These are phyloP conservation scores for Physeter macrocephalus DNA, from an alignment of 2,113 vertebrate genomes.

Conservation along the genomic window DNA sequence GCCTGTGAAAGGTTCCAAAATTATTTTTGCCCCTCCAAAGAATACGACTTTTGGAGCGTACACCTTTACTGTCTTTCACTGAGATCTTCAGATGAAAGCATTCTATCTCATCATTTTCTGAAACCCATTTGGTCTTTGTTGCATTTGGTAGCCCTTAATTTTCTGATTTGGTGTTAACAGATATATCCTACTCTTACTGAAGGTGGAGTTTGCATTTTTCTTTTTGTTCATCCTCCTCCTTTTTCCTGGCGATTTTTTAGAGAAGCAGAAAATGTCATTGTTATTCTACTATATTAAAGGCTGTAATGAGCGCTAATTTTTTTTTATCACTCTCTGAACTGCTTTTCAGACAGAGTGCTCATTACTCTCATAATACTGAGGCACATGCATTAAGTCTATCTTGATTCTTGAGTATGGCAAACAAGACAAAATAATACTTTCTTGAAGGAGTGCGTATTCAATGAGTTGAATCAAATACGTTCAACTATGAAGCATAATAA, in stretches of 20 bases:
- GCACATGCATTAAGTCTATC: not conserved
- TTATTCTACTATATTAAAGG: not conserved
- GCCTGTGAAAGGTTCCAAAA: not conserved
- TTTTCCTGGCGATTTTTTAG: not conserved
- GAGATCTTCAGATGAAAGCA: not conserved
- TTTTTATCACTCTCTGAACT: not conserved
- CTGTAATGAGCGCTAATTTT: not conserved
- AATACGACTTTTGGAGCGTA: not conserved
- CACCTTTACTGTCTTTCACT: not conserved
- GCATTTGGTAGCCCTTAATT: not conserved
- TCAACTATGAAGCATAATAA: not conserved
- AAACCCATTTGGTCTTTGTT: not conserved
- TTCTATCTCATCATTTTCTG: not conserved
- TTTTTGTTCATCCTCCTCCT: not conserved
- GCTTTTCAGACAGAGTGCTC: conserved; percentile 8
- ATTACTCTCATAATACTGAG: not conserved
- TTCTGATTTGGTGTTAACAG: not conserved
- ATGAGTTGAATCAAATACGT: not conserved
- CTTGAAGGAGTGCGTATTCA: not conserved
- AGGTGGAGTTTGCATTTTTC: not conserved
- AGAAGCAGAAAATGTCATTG: not conserved
- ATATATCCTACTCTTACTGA: not conserved
- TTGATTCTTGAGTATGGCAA: conserved; percentile 13
- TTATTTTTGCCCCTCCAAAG: not conserved
- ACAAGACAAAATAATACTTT: conserved; percentile 8